Base-by-base conservation (phyloP, 2,888 invertebrate species). In the Crossocerus cetratus region DNA sequence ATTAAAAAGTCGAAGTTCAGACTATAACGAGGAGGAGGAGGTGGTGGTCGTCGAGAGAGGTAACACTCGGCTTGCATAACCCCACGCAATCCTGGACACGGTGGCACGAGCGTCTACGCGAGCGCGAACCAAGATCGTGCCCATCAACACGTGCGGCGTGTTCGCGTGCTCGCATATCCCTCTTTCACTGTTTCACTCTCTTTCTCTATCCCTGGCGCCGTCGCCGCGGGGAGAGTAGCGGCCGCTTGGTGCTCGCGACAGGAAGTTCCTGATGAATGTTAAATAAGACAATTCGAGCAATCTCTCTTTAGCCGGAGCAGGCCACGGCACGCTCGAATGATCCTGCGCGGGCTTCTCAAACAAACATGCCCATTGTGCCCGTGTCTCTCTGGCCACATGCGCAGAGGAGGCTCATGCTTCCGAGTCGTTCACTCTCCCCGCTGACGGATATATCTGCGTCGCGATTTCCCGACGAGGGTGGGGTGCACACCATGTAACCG, bases 321-420 rank as follows among this genome's bases (percentile, higher is more conserved):
- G 49, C 4, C 5, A 49, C 16, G 13, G 16, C 49, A 49, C n/a
- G 16, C 16, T 49, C 49, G 49, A 49, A 16, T 16, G 49, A 49
- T 49, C 16, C 49, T 49, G 16, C 49, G 16, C 14, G 49, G 49
- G 49, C n/a, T 16, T 49, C 49, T 16, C 14, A 49, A 49, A 49
- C n/a, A 49, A 49, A 49, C 14, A 49, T 49, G 16, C 49, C 49
- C 49, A 16, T 49, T 49, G 49, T 16, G 16, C 32, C 32, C 32
- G 32, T n/a, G n/a, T 49, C 49, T 14, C 49, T 49, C 49, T 14
- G 3, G 14, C 49, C 49, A 49, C 49, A 16, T 49, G 49, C 49
- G 49, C 49, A 49, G 32, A 32, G 49, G 32, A 32, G 49, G 49
- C 49, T 49, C 49, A 16, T 49, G 49, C 49, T 49, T 49, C 49